Conservation (phyloP, 1,140 invertebrate species). For the Zaprionus kolodkinae region DNA sequence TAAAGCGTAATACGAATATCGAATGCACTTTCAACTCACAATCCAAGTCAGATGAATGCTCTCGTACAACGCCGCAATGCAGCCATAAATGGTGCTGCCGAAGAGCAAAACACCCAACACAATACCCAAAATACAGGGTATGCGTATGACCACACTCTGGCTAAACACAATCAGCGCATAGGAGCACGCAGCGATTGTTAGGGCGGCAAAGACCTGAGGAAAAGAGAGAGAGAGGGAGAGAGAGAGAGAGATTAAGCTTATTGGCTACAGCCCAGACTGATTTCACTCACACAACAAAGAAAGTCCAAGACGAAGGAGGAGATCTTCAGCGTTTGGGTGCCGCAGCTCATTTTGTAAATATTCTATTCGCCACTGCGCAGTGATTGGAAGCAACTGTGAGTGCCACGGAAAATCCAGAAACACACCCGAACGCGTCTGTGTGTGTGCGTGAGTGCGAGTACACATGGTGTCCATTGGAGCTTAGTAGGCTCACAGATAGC, state of each 20-base stretch:
- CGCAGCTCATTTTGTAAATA: conserved; percentile 67
- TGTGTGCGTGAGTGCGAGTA: conserved; percentile 8
- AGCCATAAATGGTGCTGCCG: conserved; percentile 69
- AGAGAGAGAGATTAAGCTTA: not conserved
- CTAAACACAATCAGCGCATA: conserved; percentile 62
- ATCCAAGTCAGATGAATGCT: conserved; percentile 70
- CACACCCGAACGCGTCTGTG: conserved; percentile 14
- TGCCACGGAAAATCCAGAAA: conserved; percentile 12
- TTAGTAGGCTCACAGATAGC: conserved; percentile 47
- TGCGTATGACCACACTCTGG: conserved; percentile 59
- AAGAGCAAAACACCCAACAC: conserved; percentile 67
- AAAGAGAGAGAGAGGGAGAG: conserved; percentile 26
- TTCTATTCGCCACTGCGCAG: conserved; percentile 14
- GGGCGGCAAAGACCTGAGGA: conserved; percentile 62
- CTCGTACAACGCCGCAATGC: conserved; percentile 64
- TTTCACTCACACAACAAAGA: conserved; percentile 74
- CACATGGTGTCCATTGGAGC: conserved; percentile 39
- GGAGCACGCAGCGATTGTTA: conserved; percentile 67
- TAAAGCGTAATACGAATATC: not conserved
- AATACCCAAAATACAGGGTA: conserved; percentile 75
- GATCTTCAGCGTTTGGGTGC: conserved; percentile 70
- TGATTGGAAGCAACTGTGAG: conserved; percentile 57
- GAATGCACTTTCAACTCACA: conserved; percentile 51
- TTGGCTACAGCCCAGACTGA: not conserved
- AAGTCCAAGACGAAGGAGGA: conserved; percentile 75